Percentiles rank a stretch among this genome's conserved stretches.
Conservation (phyloP, 37 sponge, comb jelly and placozoan genomes). For the Spongilla lacustris region DNA sequence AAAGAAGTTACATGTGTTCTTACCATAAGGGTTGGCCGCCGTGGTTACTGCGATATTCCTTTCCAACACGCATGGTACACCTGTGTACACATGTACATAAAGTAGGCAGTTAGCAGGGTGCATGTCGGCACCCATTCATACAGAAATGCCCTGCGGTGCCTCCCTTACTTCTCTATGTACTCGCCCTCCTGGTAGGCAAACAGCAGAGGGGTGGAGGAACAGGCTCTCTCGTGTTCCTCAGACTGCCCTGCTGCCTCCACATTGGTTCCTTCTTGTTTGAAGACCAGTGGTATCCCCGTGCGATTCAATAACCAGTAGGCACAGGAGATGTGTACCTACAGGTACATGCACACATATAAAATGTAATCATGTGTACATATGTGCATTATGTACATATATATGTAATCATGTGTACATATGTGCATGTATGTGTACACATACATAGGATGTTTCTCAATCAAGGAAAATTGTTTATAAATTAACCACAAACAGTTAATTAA, state of each 20-base stretch:
- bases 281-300: conserved; percentile 88
- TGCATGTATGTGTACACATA: conserved; percentile 2
- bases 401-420: too few relatives aligned
- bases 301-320: conserved; percentile 86
- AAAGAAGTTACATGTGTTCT: background rate
- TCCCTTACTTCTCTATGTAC: conserved; percentile 50
- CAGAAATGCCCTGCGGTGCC: background rate
- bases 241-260: conserved; percentile 80
- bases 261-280: conserved; percentile 64
- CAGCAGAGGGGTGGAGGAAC: conserved; percentile 75
- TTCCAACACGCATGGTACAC: conserved; percentile 58
- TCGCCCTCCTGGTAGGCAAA: conserved; percentile 84
- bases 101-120: too few relatives aligned
- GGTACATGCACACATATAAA: background rate
- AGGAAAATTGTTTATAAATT: too few relatives aligned
- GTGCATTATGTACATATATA: too few relatives aligned
- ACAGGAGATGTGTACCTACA: conserved; percentile 74
- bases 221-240: conserved; percentile 84
- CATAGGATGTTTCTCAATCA: too few relatives aligned
- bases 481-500: too few relatives aligned
- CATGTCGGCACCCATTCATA: too few relatives aligned
- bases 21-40: conserved; percentile 41
- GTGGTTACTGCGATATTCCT: conserved; percentile 9
- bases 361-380: too few relatives aligned
- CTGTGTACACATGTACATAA: conserved; percentile 4